Conservation (phyloP, 2,113 vertebrate species). For the Ailurus styani region DNA sequence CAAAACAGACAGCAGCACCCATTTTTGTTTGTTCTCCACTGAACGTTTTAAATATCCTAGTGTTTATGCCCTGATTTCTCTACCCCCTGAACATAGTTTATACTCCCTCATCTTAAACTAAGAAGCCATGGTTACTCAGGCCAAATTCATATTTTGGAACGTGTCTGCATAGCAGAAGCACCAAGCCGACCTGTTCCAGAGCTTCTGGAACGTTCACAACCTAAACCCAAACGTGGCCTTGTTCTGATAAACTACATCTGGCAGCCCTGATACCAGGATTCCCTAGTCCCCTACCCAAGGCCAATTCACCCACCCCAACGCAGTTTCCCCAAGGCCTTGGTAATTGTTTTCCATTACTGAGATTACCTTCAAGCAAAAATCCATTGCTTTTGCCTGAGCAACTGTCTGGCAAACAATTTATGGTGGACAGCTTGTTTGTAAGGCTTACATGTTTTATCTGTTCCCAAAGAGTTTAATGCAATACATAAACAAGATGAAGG, state of each 20-base stretch:
- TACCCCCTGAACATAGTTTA: not conserved
- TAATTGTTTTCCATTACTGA: not conserved
- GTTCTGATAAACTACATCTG: not conserved
- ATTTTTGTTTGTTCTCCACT: not conserved
- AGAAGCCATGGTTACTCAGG: not conserved
- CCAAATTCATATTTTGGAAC: not conserved
- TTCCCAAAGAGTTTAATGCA: slow-evolving; percentile 15
- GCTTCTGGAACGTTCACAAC: not conserved
- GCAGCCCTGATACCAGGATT: not conserved
- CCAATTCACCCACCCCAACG: not conserved
- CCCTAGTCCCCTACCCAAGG: not conserved
- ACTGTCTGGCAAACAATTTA: not conserved
- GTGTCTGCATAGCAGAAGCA: not conserved
- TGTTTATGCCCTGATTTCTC: not conserved
- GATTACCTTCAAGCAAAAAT: not conserved
- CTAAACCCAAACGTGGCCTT: not conserved
- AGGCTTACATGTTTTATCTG: slow-evolving; percentile 1
- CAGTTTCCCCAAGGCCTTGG: not conserved
- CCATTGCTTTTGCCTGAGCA: not conserved
- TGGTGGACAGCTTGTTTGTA: not conserved
- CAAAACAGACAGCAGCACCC: not conserved
- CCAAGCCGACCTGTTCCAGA: not conserved
- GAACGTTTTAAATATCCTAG: not conserved
- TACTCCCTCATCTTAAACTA: not conserved
- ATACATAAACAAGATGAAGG: not conserved